Percentiles rank a stretch among this genome's conserved stretches.
Evolutionary conservation across 2,797 vertebrate species (phyloP).

Genomic region (Cyprinella venusta): DNA sequence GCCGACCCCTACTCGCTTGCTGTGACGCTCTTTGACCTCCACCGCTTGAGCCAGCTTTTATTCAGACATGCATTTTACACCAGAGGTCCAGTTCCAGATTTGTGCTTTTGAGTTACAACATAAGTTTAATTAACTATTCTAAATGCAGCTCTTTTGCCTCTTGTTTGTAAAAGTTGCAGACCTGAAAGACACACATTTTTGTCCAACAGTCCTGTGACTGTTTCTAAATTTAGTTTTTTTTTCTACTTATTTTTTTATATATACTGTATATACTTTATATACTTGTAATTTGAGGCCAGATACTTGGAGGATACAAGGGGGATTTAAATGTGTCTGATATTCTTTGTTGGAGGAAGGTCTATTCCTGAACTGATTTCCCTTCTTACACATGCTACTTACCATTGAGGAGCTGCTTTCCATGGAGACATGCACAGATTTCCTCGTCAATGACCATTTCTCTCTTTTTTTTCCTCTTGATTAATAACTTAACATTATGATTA

Average conservation of each 20-base stretch:
- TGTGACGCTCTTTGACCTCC: constrained; percentile 61
- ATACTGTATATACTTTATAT: not conserved
- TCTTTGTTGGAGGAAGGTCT: constrained; percentile 64
- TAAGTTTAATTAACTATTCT: not conserved
- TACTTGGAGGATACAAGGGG: constrained; percentile 66
- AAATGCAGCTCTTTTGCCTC: constrained; percentile 17
- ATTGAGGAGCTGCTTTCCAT: too few relatives aligned
- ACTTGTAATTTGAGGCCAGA: constrained; percentile 67
- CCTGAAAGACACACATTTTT: constrained; percentile 13
- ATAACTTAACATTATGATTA: constrained; percentile 62
- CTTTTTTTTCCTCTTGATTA: constrained; percentile 62
- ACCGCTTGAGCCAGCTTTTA: constrained; percentile 1
- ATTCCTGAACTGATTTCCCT: constrained; percentile 40
- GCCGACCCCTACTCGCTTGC: constrained; percentile 82
- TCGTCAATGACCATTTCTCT: constrained; percentile 54
- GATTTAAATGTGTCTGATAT: constrained; percentile 60
- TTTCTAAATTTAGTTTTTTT: constrained; percentile 11
- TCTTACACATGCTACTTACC: too few relatives aligned
- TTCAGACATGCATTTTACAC: not conserved
- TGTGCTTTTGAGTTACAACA: not conserved
- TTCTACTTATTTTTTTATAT: too few relatives aligned
- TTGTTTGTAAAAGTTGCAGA: constrained; percentile 57
- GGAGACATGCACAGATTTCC: constrained; percentile 41
- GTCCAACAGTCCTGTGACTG: constrained; percentile 11
- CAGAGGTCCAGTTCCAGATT: not conserved